A percentile compares a stretch with the other conserved stretches of the same genome.
These are phyloP conservation scores for Bursaphelenchus mucronatus DNA, from an alignment of 1,140 invertebrate genomes.

Conservation along the genomic window DNA sequence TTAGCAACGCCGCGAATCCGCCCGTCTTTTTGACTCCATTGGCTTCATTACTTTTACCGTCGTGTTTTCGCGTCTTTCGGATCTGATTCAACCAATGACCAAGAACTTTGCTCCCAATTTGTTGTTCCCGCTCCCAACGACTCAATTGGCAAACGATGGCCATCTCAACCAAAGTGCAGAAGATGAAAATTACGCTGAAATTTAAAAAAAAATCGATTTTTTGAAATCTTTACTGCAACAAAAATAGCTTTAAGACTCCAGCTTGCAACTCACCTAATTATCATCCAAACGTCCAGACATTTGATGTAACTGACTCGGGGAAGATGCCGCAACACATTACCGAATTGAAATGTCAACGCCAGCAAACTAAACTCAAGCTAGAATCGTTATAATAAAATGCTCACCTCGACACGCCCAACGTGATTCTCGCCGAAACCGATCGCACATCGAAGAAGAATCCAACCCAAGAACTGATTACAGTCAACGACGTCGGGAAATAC, in stretches of 20 bases:
- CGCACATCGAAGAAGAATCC: conserved; percentile 60
- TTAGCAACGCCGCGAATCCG: conserved; percentile 28
- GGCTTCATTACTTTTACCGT: conserved; percentile 32
- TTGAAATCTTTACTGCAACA: conserved; percentile 30
- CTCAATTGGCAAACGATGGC: conserved; percentile 59
- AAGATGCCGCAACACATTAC: conserved; percentile 58
- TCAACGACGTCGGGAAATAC: conserved; percentile 58
- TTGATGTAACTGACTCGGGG: conserved; percentile 59
- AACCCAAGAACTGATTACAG: conserved; percentile 57
- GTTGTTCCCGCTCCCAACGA: conserved; percentile 56
- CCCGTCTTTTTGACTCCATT: conserved; percentile 23
- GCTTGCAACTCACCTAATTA: conserved; percentile 23
- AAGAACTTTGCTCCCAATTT: conserved; percentile 59
- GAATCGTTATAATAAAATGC: not conserved
- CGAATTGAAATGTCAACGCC: conserved; percentile 59
- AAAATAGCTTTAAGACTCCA: not conserved
- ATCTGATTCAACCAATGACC: conserved; percentile 61
- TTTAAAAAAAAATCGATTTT: conserved; percentile 61
- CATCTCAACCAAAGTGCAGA: conserved; percentile 57
- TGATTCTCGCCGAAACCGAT: conserved; percentile 58
- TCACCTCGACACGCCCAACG: conserved; percentile 52
- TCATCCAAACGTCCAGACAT: conserved; percentile 51
- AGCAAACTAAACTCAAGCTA: conserved; percentile 34
- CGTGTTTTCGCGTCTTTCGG: conserved; percentile 55
- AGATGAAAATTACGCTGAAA: conserved; percentile 53